These are phyloP conservation scores for Drosophila hamatofila DNA, from an alignment of 2,888 invertebrate species.

Conservation along the genomic window DNA sequence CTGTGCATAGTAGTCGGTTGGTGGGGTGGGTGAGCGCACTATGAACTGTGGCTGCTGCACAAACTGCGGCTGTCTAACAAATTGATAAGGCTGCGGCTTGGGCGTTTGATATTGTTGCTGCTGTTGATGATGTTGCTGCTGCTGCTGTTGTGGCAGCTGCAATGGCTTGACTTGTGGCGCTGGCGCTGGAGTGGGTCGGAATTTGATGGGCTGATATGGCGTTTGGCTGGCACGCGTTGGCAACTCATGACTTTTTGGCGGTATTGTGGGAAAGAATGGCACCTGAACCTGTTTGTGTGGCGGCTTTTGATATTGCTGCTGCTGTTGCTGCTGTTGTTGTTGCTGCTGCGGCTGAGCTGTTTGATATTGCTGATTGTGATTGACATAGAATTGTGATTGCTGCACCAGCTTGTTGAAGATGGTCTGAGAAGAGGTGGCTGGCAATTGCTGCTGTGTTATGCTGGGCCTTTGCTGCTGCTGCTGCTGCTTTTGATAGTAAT, in stretches of 20 bases:
- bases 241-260: slow-evolving; percentile 72
- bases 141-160: slow-evolving; percentile 74
- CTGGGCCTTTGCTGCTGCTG: slow-evolving; percentile 46
- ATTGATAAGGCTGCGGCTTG: slow-evolving; percentile 84
- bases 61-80: slow-evolving; percentile 84
- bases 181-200: slow-evolving; percentile 81
- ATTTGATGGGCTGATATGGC: slow-evolving; percentile 83
- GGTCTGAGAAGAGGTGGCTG: slow-evolving; percentile 67
- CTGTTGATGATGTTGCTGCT: slow-evolving; percentile 65
- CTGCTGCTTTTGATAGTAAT: slow-evolving; percentile 24
- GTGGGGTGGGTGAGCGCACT: slow-evolving; percentile 66
- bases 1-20: slow-evolving; percentile 52
- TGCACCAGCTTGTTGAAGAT: slow-evolving; percentile 74
- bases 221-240: slow-evolving; percentile 58
- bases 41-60: slow-evolving; percentile 80
- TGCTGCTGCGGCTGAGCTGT: slow-evolving; percentile 45
- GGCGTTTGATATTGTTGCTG: slow-evolving; percentile 72
- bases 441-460: slow-evolving; percentile 62
- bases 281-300: slow-evolving; percentile 76
- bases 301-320: slow-evolving; percentile 68
- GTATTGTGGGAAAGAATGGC: slow-evolving; percentile 79
- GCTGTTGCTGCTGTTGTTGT: slow-evolving; percentile 47
- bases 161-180: slow-evolving; percentile 72
- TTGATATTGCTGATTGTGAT: slow-evolving; percentile 78
- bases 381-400: slow-evolving; percentile 79